Conservation (phyloP, 2,113 vertebrate species). For the Callopanchax toddi region DNA sequence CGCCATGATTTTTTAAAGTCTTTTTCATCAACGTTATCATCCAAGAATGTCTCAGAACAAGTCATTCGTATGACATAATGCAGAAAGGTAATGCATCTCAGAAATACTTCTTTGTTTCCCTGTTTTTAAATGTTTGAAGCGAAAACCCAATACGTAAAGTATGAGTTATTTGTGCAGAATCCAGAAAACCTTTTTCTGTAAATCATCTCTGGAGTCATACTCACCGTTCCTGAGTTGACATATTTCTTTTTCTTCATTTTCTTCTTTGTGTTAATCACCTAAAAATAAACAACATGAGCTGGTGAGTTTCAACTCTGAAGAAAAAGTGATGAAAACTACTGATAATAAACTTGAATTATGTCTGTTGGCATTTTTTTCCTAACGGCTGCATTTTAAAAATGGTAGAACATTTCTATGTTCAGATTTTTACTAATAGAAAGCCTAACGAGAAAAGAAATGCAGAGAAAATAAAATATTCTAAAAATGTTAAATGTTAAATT, state of each 20-base stretch:
- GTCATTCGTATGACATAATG: neutral
- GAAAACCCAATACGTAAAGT: too few species aligned
- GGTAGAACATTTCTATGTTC: too few species aligned
- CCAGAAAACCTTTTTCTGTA: neutral
- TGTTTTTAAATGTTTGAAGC: slow-evolving; percentile 22
- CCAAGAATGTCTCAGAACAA: neutral
- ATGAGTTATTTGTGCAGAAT: neutral
- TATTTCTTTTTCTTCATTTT: slow-evolving; percentile 99
- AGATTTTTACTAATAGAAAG: too few species aligned
- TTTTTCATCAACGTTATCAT: neutral
- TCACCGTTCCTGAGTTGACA: slow-evolving; percentile 92
- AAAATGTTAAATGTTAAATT: too few species aligned
- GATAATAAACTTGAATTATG: too few species aligned
- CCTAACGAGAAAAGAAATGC: too few species aligned
- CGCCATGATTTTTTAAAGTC: neutral
- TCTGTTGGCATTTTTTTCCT: too few species aligned
- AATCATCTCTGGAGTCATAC: slow-evolving; percentile 53
- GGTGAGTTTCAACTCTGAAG: too few species aligned
- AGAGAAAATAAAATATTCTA: too few species aligned
- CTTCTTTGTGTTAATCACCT: slow-evolving; percentile 94
- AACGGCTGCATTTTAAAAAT: too few species aligned
- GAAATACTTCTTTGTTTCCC: neutral
- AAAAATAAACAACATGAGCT: slow-evolving; percentile 33
- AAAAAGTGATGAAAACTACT: too few species aligned
- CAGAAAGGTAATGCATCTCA: neutral